Evolutionary conservation across 2,797 vertebrate genomes (phyloP).

Genomic region (Sebastes hubbsi): DNA sequence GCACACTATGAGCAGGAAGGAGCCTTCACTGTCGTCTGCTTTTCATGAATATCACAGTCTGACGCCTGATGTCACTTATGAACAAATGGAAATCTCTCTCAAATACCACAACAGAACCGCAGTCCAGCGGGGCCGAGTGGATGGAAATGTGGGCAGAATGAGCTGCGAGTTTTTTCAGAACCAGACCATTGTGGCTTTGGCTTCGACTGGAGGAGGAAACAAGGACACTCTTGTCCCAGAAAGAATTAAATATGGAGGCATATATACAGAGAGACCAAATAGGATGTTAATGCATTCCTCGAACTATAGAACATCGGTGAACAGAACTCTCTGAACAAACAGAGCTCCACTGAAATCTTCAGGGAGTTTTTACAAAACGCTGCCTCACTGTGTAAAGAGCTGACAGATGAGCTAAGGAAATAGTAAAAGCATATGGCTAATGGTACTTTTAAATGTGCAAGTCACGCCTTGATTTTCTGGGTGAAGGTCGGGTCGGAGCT

Average conservation of each 20-base stretch:
- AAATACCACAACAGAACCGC: slow-evolving; percentile 45
- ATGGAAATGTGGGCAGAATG: slow-evolving; percentile 67
- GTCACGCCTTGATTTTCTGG: slow-evolving; percentile 28
- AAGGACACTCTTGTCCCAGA: slow-evolving; percentile 55
- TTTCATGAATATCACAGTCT: slow-evolving; percentile 30
- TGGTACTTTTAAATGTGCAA: slow-evolving; percentile 19
- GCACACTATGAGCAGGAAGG: slow-evolving; percentile 1
- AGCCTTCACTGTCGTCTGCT: slow-evolving; percentile 22
- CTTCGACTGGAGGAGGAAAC: slow-evolving; percentile 40
- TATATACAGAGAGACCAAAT: slow-evolving; percentile 13
- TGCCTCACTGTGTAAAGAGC: not conserved
- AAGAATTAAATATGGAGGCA: slow-evolving; percentile 41
- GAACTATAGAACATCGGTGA: not conserved
- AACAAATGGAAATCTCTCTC: slow-evolving; percentile 61
- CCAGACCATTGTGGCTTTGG: slow-evolving; percentile 62
- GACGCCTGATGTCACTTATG: slow-evolving; percentile 39
- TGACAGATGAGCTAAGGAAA: slow-evolving; percentile 27
- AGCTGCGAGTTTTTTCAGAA: slow-evolving; percentile 38
- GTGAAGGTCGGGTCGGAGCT: slow-evolving; percentile 4
- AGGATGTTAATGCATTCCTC: slow-evolving; percentile 23
- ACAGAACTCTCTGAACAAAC: not conserved
- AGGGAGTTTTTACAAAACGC: not conserved
- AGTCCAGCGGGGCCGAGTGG: slow-evolving; percentile 9
- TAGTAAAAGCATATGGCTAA: slow-evolving; percentile 26
- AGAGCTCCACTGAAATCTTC: not conserved